Evolutionary conservation across 2,797 vertebrate species (phyloP).

Genomic region (Mycteria americana): DNA sequence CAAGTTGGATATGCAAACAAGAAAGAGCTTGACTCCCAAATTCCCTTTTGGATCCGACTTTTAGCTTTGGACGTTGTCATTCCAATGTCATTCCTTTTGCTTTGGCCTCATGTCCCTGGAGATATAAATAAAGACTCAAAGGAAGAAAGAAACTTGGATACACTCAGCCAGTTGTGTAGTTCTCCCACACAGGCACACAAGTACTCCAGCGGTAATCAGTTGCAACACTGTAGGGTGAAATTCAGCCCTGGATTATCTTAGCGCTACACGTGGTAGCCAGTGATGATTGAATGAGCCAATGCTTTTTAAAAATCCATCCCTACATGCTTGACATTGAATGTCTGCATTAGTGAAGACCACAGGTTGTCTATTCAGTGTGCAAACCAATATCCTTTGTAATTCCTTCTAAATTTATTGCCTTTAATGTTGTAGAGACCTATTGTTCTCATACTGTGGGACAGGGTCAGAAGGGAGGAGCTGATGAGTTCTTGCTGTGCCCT

Average conservation of each 20-base stretch:
- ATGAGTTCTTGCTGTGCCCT: neutral
- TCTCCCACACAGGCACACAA: neutral
- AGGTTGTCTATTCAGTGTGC: neutral
- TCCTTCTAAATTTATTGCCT: neutral
- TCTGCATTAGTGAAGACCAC: neutral
- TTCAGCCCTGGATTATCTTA: neutral
- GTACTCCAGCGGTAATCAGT: neutral
- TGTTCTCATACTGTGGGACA: neutral
- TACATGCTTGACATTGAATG: neutral
- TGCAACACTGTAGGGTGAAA: neutral
- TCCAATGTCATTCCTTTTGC: neutral
- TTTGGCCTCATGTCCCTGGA: neutral
- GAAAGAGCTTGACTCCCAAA: neutral
- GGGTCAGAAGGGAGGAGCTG: neutral
- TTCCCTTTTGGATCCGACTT: neutral
- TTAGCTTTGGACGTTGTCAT: fast-evolving
- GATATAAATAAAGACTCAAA: neutral
- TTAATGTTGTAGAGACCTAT: neutral
- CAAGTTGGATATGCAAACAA: neutral
- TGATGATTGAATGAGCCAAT: neutral
- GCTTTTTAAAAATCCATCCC: neutral
- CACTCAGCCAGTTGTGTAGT: neutral
- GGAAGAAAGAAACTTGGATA: neutral
- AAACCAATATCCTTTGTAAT: slow-evolving; percentile 1
- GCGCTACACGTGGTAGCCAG: neutral